These are phyloP conservation scores for Marasmarcha lunaedactyla DNA, from an alignment of 2,888 invertebrate species.

Conservation along the genomic window DNA sequence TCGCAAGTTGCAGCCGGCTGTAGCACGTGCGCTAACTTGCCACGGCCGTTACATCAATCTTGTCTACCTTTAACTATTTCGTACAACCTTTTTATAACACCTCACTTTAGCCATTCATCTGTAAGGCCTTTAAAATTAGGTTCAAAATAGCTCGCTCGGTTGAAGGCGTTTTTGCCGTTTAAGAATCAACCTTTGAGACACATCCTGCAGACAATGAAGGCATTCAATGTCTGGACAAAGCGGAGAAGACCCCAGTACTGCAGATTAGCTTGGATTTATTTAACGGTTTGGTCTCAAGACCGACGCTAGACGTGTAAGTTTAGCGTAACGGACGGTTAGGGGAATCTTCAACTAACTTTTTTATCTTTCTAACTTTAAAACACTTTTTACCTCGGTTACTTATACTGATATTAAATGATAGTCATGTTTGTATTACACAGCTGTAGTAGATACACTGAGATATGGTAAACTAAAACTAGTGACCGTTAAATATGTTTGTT, in stretches of 20 bases:
- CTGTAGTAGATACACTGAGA: too few relatives aligned
- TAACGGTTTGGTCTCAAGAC: conserved; percentile 42
- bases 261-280: conserved; percentile 55
- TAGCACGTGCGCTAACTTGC: conserved; percentile 60
- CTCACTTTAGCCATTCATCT: conserved; percentile 17
- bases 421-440: too few relatives aligned
- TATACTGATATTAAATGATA: too few relatives aligned
- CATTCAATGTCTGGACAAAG: conserved; percentile 57
- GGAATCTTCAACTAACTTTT: not conserved
- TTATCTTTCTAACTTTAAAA: not conserved
- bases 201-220: conserved; percentile 48
- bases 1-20: conserved; percentile 37
- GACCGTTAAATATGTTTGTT: too few relatives aligned
- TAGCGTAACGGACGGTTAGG: conserved; percentile 5
- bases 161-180: conserved; percentile 22
- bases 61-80: conserved; percentile 48
- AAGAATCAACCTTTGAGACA: conserved; percentile 13
- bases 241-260: conserved; percentile 33
- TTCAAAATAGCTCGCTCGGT: conserved; percentile 17
- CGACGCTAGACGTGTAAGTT: conserved; percentile 17
- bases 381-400: too few relatives aligned
- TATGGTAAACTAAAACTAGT: too few relatives aligned
- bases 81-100: conserved; percentile 32
- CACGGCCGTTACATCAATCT: conserved; percentile 62
- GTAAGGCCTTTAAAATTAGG: conserved; percentile 18